A percentile compares a stretch with the other conserved stretches of the same genome.
Evolutionary conservation across 2,113 vertebrate species (phyloP).

Genomic region (Lonchura striata): DNA sequence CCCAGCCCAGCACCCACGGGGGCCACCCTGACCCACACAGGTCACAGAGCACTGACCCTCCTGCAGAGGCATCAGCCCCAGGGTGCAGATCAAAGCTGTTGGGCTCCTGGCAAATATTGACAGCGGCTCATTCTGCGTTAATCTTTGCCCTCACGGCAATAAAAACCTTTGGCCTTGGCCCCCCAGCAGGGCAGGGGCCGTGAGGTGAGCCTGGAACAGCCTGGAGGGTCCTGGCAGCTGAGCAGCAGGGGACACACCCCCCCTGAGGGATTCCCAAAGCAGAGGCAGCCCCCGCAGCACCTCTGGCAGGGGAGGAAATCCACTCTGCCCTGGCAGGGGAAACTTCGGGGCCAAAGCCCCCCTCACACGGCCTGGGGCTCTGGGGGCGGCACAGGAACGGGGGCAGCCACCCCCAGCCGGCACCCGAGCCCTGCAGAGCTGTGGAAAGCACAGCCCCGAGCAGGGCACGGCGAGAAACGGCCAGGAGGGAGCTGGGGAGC

Average conservation of each 20-base stretch:
- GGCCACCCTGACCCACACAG: background rate
- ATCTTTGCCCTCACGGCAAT: background rate
- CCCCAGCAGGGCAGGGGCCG: fast-evolving
- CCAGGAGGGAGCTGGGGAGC: background rate
- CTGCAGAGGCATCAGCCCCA: background rate
- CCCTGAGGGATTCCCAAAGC: background rate
- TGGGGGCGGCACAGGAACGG: fast-evolving
- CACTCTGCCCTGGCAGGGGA: background rate
- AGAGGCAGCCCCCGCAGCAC: fast-evolving
- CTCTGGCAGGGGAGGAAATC: background rate
- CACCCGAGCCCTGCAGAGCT: background rate
- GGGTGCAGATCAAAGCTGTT: background rate
- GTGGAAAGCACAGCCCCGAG: background rate
- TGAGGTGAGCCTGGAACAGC: background rate
- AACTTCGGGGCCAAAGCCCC: background rate
- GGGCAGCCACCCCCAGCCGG: background rate
- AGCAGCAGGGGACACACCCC: background rate
- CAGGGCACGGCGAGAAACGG: background rate
- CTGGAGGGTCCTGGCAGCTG: background rate
- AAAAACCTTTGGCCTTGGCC: background rate
- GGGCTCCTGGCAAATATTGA: background rate
- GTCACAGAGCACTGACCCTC: fast-evolving
- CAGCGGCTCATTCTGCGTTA: background rate
- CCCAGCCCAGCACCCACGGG: background rate
- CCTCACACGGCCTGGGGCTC: background rate